These are phyloP conservation scores for Leptinotarsa peninsularis DNA, from an alignment of 2,888 invertebrate genomes.

Conservation along the genomic window DNA sequence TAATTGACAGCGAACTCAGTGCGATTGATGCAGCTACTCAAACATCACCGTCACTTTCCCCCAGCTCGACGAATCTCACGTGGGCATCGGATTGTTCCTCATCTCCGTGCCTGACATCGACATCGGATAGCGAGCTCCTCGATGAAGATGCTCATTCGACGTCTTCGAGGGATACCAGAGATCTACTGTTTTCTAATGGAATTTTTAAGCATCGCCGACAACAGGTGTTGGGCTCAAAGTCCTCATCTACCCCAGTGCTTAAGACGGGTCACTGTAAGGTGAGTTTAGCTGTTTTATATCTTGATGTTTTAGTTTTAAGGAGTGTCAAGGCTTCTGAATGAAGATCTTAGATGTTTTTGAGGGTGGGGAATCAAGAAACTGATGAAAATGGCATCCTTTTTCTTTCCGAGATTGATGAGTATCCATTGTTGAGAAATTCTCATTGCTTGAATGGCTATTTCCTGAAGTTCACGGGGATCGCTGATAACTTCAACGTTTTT, in stretches of 20 bases:
- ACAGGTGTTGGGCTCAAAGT: slow-evolving; percentile 61
- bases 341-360: too few species aligned
- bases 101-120: slow-evolving; percentile 55
- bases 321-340: too few species aligned
- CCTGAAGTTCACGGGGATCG: too few species aligned
- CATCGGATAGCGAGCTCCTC: slow-evolving; percentile 56
- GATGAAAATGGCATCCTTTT: too few species aligned
- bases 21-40: slow-evolving; percentile 56
- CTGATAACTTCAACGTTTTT: too few species aligned
- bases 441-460: too few species aligned
- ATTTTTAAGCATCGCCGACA: slow-evolving; percentile 45
- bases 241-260: slow-evolving; percentile 65
- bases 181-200: slow-evolving; percentile 38
- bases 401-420: too few species aligned
- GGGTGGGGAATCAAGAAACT: too few species aligned
- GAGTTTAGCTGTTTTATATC: slow-evolving; percentile 36
- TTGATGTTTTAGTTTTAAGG: background rate
- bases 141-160: slow-evolving; percentile 53
- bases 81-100: slow-evolving; percentile 66
- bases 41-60: slow-evolving; percentile 64
- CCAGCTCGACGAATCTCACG: slow-evolving; percentile 67
- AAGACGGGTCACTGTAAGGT: slow-evolving; percentile 61
- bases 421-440: too few species aligned
- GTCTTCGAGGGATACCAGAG: slow-evolving; percentile 46
- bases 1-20: slow-evolving; percentile 42